Conservation (phyloP, 2,113 vertebrate species). For the Salvelinus sp. region DNA sequence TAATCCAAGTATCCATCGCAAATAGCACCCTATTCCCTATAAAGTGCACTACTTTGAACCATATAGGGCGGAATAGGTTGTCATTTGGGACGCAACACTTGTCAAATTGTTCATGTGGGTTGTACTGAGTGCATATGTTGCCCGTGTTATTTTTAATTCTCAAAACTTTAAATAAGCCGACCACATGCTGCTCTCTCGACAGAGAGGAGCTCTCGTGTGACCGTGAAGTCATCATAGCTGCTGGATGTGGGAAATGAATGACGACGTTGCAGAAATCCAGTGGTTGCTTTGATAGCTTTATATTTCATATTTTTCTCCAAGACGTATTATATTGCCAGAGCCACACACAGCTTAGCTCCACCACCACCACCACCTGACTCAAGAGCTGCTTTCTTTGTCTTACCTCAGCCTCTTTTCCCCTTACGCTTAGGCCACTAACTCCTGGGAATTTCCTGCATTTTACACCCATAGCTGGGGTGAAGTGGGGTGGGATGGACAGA, state of each 20-base stretch:
- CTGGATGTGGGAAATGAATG: constrained; percentile 30
- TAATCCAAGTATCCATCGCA: neutral
- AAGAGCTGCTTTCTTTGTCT: constrained; percentile 3
- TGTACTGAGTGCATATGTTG: constrained; percentile 58
- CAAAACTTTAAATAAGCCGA: constrained; percentile 31
- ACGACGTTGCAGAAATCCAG: neutral
- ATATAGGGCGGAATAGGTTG: too few relatives aligned
- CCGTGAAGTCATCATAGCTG: constrained; percentile 28
- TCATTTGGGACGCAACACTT: constrained; percentile 3
- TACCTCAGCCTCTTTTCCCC: neutral
- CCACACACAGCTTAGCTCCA: neutral
- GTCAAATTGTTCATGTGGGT: constrained; percentile 32
- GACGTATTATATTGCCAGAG: neutral
- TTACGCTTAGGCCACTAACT: neutral
- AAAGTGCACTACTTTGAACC: too few relatives aligned
- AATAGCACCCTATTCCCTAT: too few relatives aligned
- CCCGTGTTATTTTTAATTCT: constrained; percentile 49
- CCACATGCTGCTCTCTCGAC: constrained; percentile 41
- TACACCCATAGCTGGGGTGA: too few relatives aligned
- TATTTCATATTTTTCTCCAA: constrained; percentile 13
- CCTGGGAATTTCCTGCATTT: neutral
- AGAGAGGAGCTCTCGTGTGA: constrained; percentile 22
- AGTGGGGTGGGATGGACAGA: too few relatives aligned
- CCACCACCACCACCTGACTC: neutral
- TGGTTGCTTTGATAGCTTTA: neutral